Evolutionary conservation across 2,797 vertebrate genomes (phyloP).

Genomic region (Fringilla coelebs): DNA sequence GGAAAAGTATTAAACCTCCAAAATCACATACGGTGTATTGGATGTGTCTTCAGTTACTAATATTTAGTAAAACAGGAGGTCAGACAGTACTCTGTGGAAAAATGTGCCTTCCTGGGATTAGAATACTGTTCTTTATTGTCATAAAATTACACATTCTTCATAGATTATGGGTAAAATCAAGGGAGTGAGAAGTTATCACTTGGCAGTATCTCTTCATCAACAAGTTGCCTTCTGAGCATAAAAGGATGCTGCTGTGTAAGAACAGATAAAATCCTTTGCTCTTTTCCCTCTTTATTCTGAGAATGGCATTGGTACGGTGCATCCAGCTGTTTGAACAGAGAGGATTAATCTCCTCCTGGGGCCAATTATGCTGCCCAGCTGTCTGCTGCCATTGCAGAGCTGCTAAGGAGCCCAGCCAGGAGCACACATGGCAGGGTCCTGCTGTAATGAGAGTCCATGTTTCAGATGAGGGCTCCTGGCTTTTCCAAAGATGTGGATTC

Average conservation of each 20-base stretch:
- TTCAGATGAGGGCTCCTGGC: neutral
- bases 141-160: neutral
- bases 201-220: neutral
- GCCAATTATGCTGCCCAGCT: neutral
- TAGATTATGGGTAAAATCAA: neutral
- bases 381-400: neutral
- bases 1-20: neutral
- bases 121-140: neutral
- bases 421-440: neutral
- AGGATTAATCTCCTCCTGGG: neutral
- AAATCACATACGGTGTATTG: neutral
- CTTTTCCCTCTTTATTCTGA: neutral
- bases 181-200: neutral
- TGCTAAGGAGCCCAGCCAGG: neutral
- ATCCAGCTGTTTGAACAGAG: neutral
- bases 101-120: neutral
- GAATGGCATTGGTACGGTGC: fast-evolving
- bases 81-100: neutral
- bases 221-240: neutral
- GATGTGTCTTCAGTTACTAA: neutral
- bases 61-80: neutral
- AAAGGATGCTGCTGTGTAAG: neutral
- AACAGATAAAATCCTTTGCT: neutral
- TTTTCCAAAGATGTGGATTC: neutral
- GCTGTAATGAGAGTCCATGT: neutral